Evolutionary conservation across 1,140 invertebrate species (phyloP), one percentile per base, ranked within the genome.

Genomic region (Drosophila cardini): DNA sequence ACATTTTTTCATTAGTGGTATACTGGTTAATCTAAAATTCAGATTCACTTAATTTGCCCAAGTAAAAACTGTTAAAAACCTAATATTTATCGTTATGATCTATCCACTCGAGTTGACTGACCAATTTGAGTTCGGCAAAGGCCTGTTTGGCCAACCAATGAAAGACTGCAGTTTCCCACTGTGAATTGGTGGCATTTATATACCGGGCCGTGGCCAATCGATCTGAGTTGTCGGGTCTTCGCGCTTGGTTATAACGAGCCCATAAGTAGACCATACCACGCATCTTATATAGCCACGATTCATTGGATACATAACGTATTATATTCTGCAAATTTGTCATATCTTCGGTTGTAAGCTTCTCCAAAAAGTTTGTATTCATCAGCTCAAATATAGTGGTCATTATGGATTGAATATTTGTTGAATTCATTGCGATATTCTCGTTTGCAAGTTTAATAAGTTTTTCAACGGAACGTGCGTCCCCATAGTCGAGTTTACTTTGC

Each of bases 81-180:
- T 42, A 8, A 10, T 32, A 64, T 0, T 43, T 32, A 9, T 9
- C 6, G 1, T 34, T 26, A 2, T 34, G 34, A 0, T 58, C 21
- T 2, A 61, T 38, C 45, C 26, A 86, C 21, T 86, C 82, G 2
- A n/a, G 0, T 6, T 50, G 21, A 34, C 82, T 82, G 16, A 85
- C 43, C 0, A 0, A 2, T 11, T 50, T 34, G 1, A 83, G 46
- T 9, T 87, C 84, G 0, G 15, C 3, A 13, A 46, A 71, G 11
- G 84, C 84, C 65, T 87, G 68, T 16, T 77, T 64, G 62, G 84
- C 69, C 11, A 84, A 7, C 83, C 83, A 87, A 36, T 87, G 84
- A n/a, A 86, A 69, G 5, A 77, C 13, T 9, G 72, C 50, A 15
- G 18, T 60, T 1, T 60, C 34, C 82, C 83, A 86, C 21, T 76